Conservation (phyloP, 2,888 invertebrate genomes). For the Agriopis marginaria region DNA sequence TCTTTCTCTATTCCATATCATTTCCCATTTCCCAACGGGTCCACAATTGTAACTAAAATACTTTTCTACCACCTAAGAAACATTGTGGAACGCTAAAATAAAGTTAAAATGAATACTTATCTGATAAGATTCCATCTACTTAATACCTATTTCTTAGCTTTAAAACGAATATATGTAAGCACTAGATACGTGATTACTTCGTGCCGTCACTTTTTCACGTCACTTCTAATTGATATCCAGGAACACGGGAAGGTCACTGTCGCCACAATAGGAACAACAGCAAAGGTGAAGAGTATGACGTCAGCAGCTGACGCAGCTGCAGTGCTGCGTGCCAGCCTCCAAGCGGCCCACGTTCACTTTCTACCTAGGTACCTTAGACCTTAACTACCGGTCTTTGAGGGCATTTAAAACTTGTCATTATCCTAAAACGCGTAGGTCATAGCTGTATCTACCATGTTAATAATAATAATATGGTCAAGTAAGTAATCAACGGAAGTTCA, state of each 20-base stretch:
- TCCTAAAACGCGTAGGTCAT: no score
- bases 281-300: slow-evolving; percentile 30
- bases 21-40: no score
- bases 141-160: background rate
- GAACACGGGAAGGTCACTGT: slow-evolving; percentile 4
- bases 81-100: no score
- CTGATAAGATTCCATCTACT: background rate
- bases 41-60: no score
- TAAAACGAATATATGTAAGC: background rate
- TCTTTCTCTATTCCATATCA: no score
- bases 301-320: slow-evolving; percentile 33
- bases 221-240: slow-evolving; percentile 5
- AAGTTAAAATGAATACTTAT: background rate
- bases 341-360: slow-evolving; percentile 74
- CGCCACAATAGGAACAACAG: slow-evolving; percentile 29
- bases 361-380: slow-evolving; percentile 57
- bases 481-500: no score
- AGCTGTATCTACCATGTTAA: no score
- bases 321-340: slow-evolving; percentile 30
- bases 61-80: no score
- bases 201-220: slow-evolving; percentile 6
- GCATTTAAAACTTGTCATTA: slow-evolving; percentile 38
- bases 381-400: slow-evolving; percentile 43
- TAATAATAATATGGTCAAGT: no score
- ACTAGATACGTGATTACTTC: background rate